Evolutionary conservation across 1,140 invertebrate species (phyloP).

Genomic region (Euura saliciscinereae): DNA sequence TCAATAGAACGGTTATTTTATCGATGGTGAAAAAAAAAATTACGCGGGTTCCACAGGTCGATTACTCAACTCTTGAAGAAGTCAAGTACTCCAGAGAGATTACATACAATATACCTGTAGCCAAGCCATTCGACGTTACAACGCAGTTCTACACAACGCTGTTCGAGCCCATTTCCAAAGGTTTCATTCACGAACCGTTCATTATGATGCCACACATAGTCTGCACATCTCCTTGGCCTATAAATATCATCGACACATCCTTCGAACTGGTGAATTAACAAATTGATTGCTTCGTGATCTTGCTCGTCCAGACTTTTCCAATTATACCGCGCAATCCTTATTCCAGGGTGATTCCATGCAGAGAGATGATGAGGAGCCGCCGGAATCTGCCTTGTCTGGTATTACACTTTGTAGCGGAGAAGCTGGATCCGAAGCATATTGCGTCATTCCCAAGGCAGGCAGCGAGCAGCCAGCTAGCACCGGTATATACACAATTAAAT

Average conservation of each 20-base stretch:
- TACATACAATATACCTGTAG: constrained; percentile 65
- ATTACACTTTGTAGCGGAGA: constrained; percentile 54
- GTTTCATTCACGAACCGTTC: constrained; percentile 71
- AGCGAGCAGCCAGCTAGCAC: constrained; percentile 66
- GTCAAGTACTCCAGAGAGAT: constrained; percentile 64
- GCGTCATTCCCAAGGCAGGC: constrained; percentile 54
- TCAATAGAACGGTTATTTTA: not conserved
- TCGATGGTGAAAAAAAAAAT: too few relatives aligned
- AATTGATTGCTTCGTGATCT: constrained; percentile 40
- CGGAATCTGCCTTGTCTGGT: constrained; percentile 44
- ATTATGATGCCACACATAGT: constrained; percentile 72
- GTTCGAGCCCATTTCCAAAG: constrained; percentile 70
- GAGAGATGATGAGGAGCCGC: constrained; percentile 35
- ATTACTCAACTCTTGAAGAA: constrained; percentile 49
- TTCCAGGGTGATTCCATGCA: constrained; percentile 48
- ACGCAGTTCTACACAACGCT: constrained; percentile 71
- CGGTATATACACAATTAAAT: constrained; percentile 76
- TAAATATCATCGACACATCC: constrained; percentile 68
- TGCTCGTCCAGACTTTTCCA: constrained; percentile 51
- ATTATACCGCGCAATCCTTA: too few relatives aligned
- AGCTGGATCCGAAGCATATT: constrained; percentile 60
- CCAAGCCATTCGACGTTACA: constrained; percentile 73
- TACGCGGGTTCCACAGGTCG: constrained; percentile 39
- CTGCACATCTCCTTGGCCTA: constrained; percentile 72
- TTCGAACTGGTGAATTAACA: constrained; percentile 64